phyloP scores from a whole-genome alignment of 1,140 invertebrate species.

The Drosophila melanogaster region DNA sequence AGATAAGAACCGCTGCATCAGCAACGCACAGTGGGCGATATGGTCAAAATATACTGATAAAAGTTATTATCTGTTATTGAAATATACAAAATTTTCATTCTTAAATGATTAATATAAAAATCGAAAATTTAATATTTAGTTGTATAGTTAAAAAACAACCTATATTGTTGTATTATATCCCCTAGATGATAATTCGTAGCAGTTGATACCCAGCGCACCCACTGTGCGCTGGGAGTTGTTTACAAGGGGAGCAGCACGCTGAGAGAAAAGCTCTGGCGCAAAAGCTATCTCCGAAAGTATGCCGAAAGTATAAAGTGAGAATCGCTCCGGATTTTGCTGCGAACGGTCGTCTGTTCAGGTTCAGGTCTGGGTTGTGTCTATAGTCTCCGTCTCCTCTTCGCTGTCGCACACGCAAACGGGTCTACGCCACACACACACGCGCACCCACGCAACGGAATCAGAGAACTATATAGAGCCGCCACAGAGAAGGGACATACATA shows the following conservation, averaged over 20 bases:
- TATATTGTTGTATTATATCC: too few species aligned
- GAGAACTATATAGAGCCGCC: conserved; percentile 44
- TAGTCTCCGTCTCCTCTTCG: conserved; percentile 45
- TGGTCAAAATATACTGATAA: background rate
- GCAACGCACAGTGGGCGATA: background rate
- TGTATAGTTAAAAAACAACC: too few species aligned
- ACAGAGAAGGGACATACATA: conserved; percentile 44
- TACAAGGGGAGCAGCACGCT: conserved; percentile 3
- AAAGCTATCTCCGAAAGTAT: conserved; percentile 58
- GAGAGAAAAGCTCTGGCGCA: conserved; percentile 56
- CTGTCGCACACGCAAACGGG: conserved; percentile 33
- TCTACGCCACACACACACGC: conserved; percentile 33
- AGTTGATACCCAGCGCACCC: background rate
- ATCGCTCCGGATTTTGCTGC: conserved; percentile 78
- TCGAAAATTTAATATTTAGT: too few species aligned
- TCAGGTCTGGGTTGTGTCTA: conserved; percentile 54
- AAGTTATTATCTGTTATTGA: background rate
- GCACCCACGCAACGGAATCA: conserved; percentile 61
- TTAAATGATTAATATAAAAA: too few species aligned
- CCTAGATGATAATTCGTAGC: too few species aligned
- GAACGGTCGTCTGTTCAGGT: conserved; percentile 62
- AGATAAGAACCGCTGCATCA: conserved; percentile 20
- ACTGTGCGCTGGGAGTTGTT: conserved; percentile 11
- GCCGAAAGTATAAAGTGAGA: conserved; percentile 66
- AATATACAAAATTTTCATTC: background rate